These are phyloP conservation scores for Rhamphomyia laevipes DNA, from an alignment of 2,888 invertebrate genomes.

Conservation along the genomic window DNA sequence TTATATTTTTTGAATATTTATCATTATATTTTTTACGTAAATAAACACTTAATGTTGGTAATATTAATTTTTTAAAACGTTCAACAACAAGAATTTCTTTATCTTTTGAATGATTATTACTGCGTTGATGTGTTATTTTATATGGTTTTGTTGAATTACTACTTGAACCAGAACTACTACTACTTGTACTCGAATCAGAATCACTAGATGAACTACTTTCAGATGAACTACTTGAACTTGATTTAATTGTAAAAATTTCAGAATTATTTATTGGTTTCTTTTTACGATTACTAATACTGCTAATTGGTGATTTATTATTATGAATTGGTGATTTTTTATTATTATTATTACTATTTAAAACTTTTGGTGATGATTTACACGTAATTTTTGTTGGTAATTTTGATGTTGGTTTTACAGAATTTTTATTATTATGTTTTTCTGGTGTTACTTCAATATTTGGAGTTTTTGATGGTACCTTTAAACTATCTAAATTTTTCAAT, in stretches of 20 bases:
- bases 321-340: neutral
- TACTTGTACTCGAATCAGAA: conserved; percentile 16
- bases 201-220: conserved; percentile 12
- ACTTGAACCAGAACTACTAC: conserved; percentile 16
- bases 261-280: neutral
- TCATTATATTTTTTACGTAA: conserved; percentile 23
- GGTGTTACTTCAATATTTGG: neutral
- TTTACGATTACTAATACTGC: neutral
- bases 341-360: too few relatives aligned
- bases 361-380: neutral
- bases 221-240: conserved; percentile 9
- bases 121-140: conserved; percentile 15
- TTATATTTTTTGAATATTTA: conserved; percentile 20
- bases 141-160: conserved; percentile 13
- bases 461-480: neutral
- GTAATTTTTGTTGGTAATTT: neutral
- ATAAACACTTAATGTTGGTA: conserved; percentile 23
- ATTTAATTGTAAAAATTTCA: neutral
- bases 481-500: neutral
- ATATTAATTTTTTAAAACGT: conserved; percentile 29
- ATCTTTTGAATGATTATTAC: conserved; percentile 3
- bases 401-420: neutral
- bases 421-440: neutral
- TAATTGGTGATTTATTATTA: neutral
- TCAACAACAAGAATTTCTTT: conserved; percentile 20